Evolutionary conservation across 1,140 invertebrate species (phyloP).

Genomic region (Drosophila tani): DNA sequence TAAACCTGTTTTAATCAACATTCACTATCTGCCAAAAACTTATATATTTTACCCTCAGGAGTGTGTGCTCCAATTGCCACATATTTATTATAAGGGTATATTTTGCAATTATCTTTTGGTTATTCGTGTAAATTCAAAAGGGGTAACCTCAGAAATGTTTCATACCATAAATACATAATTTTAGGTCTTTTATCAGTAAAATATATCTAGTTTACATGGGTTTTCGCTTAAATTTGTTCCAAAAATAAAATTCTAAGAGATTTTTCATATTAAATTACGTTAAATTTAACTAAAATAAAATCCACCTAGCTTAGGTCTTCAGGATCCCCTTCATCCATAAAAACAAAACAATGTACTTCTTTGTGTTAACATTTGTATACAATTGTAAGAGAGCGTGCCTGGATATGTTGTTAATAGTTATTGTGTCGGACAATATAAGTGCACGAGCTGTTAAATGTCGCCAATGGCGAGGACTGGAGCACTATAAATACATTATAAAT

Average conservation of each 20-base stretch:
- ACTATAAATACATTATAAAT: slow-evolving; percentile 22
- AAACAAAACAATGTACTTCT: background rate
- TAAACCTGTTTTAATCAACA: slow-evolving; percentile 37
- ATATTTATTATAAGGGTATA: slow-evolving; percentile 39
- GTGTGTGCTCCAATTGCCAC: slow-evolving; percentile 21
- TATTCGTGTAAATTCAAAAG: slow-evolving; percentile 31
- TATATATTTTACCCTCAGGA: slow-evolving; percentile 10
- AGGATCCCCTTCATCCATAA: background rate
- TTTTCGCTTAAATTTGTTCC: background rate
- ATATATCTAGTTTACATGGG: background rate
- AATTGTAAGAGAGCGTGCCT: slow-evolving; percentile 23
- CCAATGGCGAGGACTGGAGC: slow-evolving; percentile 34
- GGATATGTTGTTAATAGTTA: slow-evolving; percentile 31
- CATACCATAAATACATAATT: background rate
- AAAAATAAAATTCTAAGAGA: background rate
- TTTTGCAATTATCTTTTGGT: slow-evolving; percentile 38
- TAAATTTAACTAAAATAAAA: background rate
- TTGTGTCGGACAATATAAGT: slow-evolving; percentile 61
- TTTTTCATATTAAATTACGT: too few species aligned
- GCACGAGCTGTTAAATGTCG: slow-evolving; percentile 76
- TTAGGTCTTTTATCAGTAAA: background rate
- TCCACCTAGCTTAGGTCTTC: too few species aligned
- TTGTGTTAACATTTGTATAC: slow-evolving; percentile 28
- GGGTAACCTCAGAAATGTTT: slow-evolving; percentile 17
- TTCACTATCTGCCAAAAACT: slow-evolving; percentile 32